Evolutionary conservation across 1,140 invertebrate species (phyloP), one percentile per base, ranked within the genome.

Genomic region (Holotrichia oblita): DNA sequence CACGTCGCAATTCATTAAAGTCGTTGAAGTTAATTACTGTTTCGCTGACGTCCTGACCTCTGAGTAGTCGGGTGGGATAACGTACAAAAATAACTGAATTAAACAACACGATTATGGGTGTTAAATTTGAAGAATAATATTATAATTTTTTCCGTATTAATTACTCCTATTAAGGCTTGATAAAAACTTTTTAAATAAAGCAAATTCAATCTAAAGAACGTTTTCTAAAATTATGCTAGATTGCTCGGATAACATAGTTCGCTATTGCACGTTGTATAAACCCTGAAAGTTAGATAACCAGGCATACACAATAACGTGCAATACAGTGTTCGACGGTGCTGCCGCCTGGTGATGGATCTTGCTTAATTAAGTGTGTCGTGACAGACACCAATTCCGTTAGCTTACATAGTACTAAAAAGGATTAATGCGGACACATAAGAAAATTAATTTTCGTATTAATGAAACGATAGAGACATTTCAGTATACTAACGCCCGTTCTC

Each of bases 351-450:
- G 48, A 55, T 55, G 48, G 48, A 55, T 55, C 48, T 55, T 55
- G 6, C 48, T 55, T 55, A 55, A 55, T 55, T 55, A 55, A 55
- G 14, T 55, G 48, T 55, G 48, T 55, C 48, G 48, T 55, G 48
- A 55, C 48, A 14, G 48, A 55, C 48, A 55, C 14, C 48, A 55
- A 55, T 55, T 55, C 48, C 48, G 48, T 17, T 55, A 55, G 48
- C 48, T 55, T 55, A 55, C 48, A 55, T 14, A 55, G 48, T 55
- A 55, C 48, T 55, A 55, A 55, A 55, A 55, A 55, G 48, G 48
- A 55, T 55, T 55, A 55, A 55, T 55, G 48, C 17, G 48, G 14
- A 55, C 48, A 55, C 48, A 55, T 55, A 55, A 55, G 48, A 55
- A 55, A 55, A 55, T 55, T 55, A 17, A 55, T 55, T 55, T 55